Base-by-base conservation (phyloP, 2,888 invertebrate species). In the Acronicta alni region DNA sequence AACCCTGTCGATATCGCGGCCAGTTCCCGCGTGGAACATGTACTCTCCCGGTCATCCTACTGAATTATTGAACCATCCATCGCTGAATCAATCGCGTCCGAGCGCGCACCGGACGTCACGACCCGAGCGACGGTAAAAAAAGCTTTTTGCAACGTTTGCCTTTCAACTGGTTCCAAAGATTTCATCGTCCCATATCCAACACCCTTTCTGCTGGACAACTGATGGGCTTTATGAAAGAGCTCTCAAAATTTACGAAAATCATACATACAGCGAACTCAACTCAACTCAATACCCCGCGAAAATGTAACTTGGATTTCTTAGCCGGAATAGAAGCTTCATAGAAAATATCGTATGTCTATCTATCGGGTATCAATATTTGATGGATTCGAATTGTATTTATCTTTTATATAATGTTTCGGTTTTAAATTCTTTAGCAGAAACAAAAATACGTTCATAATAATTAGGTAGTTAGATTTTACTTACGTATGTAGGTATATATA, bases 31-130 rank as follows among this genome's bases (percentile, higher is more conserved):
- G 48, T 51, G 53, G 52, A 49, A 69, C 59, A 56, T 64, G 61
- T 62, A 59, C 55, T 56, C 51, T 53, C 48, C 57, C 76, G 74
- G 79, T 78, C 81, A 80, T 78, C 80, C 83, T 77, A 59, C 78
- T 91, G 82, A 89, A 89, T 89, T 89, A 91, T 89, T 89, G 80
- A 88, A 81, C 74, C 76, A 68, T 65, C 68, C 77, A 72, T 75
- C 68, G 74, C 69, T 74, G 82, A 87, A 89, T 89, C 88, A 88
- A 86, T 87, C 84, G 81, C 59, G 52, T 57, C 65, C 60, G 66
- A 72, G 75, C 67, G 75, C 72, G 51, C 55, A 69, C 70, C 79
- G 73, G 80, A 78, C 79, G 72, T 77, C 75, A 78, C 70, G 66
- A 72, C 60, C 69, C 66, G 23, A 49, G 41, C 35, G 38, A 46